A percentile compares a stretch with the other conserved stretches of the same genome.
Conservation (phyloP, 2,113 vertebrate genomes). For the Mandrillus leucophaeus region DNA sequence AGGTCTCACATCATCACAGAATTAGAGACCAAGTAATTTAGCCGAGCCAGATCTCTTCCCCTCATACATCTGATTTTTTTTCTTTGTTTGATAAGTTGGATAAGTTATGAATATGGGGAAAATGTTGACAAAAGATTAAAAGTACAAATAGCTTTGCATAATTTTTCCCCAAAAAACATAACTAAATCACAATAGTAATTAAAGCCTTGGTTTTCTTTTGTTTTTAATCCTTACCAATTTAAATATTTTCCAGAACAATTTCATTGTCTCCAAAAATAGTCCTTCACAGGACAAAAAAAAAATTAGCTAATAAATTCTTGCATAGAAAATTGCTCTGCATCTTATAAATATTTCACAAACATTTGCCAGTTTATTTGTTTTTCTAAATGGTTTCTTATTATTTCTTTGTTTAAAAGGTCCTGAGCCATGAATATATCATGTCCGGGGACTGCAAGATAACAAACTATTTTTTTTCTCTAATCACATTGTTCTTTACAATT, state of each 20-base stretch:
- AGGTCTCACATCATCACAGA: background rate
- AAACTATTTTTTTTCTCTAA: background rate
- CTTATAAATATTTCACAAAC: slow-evolving; percentile 1
- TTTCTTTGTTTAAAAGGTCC: slow-evolving; percentile 16
- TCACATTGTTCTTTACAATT: background rate
- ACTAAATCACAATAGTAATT: slow-evolving; percentile 46
- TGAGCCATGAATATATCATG: background rate
- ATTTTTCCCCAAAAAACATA: background rate
- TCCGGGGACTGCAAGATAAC: background rate
- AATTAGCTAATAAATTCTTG: slow-evolving; percentile 32
- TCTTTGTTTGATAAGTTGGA: background rate
- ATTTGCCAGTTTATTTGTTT: background rate
- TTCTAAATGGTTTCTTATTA: background rate
- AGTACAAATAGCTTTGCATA: background rate
- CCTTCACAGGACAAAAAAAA: slow-evolving; percentile 41
- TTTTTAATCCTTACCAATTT: background rate
- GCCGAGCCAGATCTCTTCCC: background rate
- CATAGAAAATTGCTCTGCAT: background rate
- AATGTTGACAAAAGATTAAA: background rate
- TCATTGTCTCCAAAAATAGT: slow-evolving; percentile 41
- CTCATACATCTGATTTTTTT: background rate
- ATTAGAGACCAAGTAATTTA: background rate
- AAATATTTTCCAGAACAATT: slow-evolving; percentile 28
- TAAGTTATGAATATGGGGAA: background rate
- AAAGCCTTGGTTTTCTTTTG: background rate